Conservation (phyloP, 2,888 invertebrate genomes). For the Rhyacophila evoluta region DNA sequence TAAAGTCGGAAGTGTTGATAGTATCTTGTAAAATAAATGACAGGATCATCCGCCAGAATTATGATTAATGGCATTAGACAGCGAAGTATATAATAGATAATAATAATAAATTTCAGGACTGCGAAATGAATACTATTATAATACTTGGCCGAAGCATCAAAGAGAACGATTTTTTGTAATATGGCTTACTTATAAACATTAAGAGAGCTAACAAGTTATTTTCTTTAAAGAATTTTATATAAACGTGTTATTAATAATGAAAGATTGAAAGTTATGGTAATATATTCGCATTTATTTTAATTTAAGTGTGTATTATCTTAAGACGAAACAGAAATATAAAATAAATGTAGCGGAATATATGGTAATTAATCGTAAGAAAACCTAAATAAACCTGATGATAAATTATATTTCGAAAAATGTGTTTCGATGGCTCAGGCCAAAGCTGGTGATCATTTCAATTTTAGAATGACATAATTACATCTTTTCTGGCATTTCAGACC, state of each 20-base stretch:
- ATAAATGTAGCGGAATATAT: too few relatives aligned
- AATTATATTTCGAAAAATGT: too few relatives aligned
- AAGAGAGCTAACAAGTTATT: conserved; percentile 28
- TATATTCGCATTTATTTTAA: too few relatives aligned
- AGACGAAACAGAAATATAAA: too few relatives aligned
- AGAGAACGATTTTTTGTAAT: conserved; percentile 38
- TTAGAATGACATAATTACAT: too few relatives aligned
- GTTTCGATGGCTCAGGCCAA: too few relatives aligned
- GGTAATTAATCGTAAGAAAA: too few relatives aligned
- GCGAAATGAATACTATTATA: not conserved
- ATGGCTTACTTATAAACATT: conserved; percentile 36
- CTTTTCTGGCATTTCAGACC: too few relatives aligned
- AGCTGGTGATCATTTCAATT: too few relatives aligned
- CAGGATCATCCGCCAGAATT: not conserved
- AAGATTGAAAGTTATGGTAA: not conserved
- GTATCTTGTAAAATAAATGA: not conserved
- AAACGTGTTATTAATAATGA: not conserved
- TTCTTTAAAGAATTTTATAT: conserved; percentile 44
- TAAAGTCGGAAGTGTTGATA: not conserved
- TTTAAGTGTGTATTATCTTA: too few relatives aligned
- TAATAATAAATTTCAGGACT: not conserved
- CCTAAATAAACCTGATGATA: too few relatives aligned
- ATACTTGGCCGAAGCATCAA: conserved; percentile 49
- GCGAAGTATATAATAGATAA: not conserved
- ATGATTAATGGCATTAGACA: not conserved